Evolutionary conservation across 92 coral and sea anemone genomes (phyloP), one percentile per base, ranked within the genome.

Genomic region (Paramuricea clavata): DNA sequence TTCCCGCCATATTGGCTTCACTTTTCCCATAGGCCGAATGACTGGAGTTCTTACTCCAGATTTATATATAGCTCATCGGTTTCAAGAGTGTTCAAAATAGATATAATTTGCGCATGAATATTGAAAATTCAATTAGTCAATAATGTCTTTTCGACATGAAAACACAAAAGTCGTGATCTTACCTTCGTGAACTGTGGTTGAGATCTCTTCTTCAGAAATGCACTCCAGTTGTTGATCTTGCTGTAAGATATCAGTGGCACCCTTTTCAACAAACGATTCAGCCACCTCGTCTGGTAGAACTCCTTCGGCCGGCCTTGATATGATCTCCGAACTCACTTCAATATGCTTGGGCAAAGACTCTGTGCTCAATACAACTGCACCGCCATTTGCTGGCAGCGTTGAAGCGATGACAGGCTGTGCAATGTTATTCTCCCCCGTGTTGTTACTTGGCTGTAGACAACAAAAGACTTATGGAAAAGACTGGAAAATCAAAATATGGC

Each of bases 151-250:
- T 8, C 21, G 15, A 23, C 6, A 56, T n/a, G 15, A 56, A 56
- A 0, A 17, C 64, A 34, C 34, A n/a, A n/a, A n/a, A n/a, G n/a
- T n/a, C 25, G 39, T n/a, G 2, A 30, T 12, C 23, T 33, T 79
- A 79, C 84, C 84, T 79, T 16, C 11, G 47, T 60, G 30, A 79
- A 16, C 25, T 4, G 73, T 59, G 11, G 52, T 79, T 27, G 56
- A 79, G 26, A 79, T 79, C 28, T 79, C 54, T 39, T 79, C 69
- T 23, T 79, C 84, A 32, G 71, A 32, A 27, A 79, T 10, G 31
- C 84, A 79, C 15, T 79, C 84, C 54, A 60, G 83, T 36, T 59
- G 84, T 36, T 76, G 67, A 61, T 26, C 44, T 11, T 76, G 41
- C 33, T 79, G 73, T 11, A 79, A 26, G 5, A 79, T 28, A 32